These are phyloP conservation scores for Apis cerana DNA, from an alignment of 1,140 invertebrate species.

Conservation along the genomic window DNA sequence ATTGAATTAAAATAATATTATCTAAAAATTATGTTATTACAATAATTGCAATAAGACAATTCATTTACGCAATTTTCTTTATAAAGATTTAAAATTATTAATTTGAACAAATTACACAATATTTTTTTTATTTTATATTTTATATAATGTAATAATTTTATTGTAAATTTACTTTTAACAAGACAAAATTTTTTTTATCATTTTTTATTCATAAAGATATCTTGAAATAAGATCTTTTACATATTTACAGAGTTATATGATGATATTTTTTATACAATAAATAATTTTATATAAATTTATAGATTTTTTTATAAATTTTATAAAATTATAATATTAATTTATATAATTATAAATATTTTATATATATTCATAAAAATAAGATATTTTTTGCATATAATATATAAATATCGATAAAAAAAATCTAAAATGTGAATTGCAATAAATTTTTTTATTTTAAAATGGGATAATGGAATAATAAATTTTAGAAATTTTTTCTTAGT, in stretches of 20 bases:
- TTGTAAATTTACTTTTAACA: background rate
- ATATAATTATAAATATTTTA: background rate
- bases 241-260: no score
- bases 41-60: no score
- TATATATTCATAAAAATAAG: no score
- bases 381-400: background rate
- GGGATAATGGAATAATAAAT: background rate
- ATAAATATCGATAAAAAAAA: background rate
- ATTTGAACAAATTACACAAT: background rate
- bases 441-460: background rate
- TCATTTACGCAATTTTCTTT: background rate
- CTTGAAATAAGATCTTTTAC: no score
- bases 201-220: background rate
- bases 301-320: no score
- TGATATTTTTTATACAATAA: background rate
- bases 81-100: background rate
- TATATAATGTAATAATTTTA: background rate
- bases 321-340: no score
- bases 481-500: background rate
- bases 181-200: background rate
- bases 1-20: conserved; percentile 1
- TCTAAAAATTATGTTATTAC: background rate
- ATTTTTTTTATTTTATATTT: background rate
- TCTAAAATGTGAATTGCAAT: background rate
- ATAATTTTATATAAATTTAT: background rate